phyloP scores from a whole-genome alignment of 2,797 vertebrate species.

The Tympanoctomys barrerae region DNA sequence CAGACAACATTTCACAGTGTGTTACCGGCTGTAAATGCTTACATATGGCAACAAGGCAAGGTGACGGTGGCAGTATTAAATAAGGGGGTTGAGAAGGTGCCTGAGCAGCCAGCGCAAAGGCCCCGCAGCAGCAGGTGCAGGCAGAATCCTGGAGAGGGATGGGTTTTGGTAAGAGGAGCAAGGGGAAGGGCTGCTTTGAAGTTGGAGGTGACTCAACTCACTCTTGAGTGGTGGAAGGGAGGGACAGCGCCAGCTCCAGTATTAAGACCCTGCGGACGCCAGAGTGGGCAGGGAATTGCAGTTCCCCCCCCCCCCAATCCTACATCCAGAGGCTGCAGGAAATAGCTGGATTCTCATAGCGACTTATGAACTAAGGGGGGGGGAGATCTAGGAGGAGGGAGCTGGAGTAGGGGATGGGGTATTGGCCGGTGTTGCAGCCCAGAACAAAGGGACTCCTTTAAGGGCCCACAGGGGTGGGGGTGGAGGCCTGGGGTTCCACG shows the following conservation, averaged over 20 bases:
- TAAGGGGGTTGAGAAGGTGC: background rate
- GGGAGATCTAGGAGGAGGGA: too few species aligned
- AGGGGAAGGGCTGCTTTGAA: background rate
- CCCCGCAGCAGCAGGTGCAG: too few species aligned
- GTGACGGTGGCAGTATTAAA: background rate
- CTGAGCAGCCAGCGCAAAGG: background rate
- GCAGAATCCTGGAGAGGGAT: background rate
- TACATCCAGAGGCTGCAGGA: background rate
- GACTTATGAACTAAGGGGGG: background rate
- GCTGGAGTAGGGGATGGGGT: accelerated
- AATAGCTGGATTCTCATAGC: background rate
- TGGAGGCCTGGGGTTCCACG: background rate
- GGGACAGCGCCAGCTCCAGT: background rate
- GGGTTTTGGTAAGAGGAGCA: background rate
- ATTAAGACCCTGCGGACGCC: background rate
- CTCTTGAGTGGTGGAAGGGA: background rate
- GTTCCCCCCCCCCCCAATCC: background rate
- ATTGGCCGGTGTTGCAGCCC: too few species aligned
- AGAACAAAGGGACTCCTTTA: background rate
- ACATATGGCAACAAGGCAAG: background rate
- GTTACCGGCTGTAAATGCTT: background rate
- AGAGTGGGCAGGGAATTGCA: background rate
- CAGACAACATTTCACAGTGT: too few species aligned
- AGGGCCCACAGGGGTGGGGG: background rate
- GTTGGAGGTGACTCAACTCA: background rate